These are phyloP conservation scores for Orchestes rusci DNA, from an alignment of 2,888 invertebrate species.

Conservation along the genomic window DNA sequence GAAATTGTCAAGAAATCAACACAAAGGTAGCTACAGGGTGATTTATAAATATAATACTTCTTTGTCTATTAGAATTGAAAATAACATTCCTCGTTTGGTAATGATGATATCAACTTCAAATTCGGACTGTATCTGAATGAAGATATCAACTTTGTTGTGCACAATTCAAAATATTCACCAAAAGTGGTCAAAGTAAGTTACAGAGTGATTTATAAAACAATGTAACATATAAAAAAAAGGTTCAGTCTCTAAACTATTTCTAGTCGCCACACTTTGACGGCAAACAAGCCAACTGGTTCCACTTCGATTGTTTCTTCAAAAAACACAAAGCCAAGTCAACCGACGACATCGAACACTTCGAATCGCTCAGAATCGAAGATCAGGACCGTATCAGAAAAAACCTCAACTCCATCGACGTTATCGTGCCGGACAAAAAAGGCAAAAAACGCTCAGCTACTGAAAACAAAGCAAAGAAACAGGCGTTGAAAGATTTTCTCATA, in stretches of 20 bases:
- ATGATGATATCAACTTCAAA: too few species aligned
- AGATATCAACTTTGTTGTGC: too few species aligned
- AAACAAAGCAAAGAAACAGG: slow-evolving; percentile 37
- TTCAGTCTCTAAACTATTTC: slow-evolving; percentile 17
- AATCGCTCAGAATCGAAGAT: slow-evolving; percentile 73
- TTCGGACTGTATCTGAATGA: too few species aligned
- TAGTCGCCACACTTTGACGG: slow-evolving; percentile 85
- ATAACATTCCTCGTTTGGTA: too few species aligned
- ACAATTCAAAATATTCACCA: too few species aligned
- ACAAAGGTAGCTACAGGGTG: too few species aligned
- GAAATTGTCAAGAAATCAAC: too few species aligned
- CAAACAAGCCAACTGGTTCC: slow-evolving; percentile 82
- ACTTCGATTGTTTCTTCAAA: slow-evolving; percentile 77
- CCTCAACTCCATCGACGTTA: slow-evolving; percentile 48
- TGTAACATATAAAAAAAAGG: background rate
- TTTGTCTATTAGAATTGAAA: too few species aligned
- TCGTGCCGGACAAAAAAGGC: slow-evolving; percentile 41
- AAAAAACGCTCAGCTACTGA: slow-evolving; percentile 42
- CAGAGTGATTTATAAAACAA: background rate
- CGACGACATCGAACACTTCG: slow-evolving; percentile 74
- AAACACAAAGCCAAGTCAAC: slow-evolving; percentile 67
- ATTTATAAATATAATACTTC: too few species aligned
- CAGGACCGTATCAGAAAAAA: slow-evolving; percentile 67
- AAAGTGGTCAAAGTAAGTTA: too few species aligned
- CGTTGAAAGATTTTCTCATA: slow-evolving; percentile 60